Percentiles rank a stretch among this genome's conserved stretches.
Evolutionary conservation across 2,888 invertebrate genomes (phyloP).

Genomic region (Hirudinaria manillensis): DNA sequence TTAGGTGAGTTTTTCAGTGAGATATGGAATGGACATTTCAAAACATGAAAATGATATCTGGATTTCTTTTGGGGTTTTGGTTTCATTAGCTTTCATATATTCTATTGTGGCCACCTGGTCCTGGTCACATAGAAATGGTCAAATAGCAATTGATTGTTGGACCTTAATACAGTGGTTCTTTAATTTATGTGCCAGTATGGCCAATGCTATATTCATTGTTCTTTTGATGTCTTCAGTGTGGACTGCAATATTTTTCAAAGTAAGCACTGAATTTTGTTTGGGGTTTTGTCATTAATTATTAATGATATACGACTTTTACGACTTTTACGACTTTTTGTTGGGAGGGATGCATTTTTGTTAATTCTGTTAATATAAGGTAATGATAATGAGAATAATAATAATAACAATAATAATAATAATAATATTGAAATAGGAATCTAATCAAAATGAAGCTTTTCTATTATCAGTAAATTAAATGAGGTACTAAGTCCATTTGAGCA

Average conservation of each 20-base stretch:
- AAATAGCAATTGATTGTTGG: conserved; percentile 60
- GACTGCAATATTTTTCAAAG: conserved; percentile 63
- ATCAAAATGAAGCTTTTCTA: too few relatives aligned
- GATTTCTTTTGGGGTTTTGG: conserved; percentile 61
- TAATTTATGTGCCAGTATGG: conserved; percentile 62
- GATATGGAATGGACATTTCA: conserved; percentile 49
- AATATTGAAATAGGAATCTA: too few relatives aligned
- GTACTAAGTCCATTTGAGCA: too few relatives aligned
- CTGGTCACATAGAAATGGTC: conserved; percentile 63
- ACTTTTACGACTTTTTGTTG: background rate
- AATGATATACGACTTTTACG: background rate
- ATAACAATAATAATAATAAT: too few relatives aligned
- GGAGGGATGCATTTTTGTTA: background rate
- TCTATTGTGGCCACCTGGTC: conserved; percentile 65
- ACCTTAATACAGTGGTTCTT: conserved; percentile 63
- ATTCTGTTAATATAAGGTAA: background rate
- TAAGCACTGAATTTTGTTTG: conserved; percentile 34
- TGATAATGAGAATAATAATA: too few relatives aligned
- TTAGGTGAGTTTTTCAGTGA: conserved; percentile 51
- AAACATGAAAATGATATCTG: conserved; percentile 49
- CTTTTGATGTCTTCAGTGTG: conserved; percentile 59
- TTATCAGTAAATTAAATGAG: too few relatives aligned
- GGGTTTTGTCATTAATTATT: background rate
- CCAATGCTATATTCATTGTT: conserved; percentile 64
- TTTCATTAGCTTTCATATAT: conserved; percentile 61